These are phyloP conservation scores for Dolomedes plantarius DNA, from an alignment of 2,888 invertebrate genomes.

Conservation along the genomic window DNA sequence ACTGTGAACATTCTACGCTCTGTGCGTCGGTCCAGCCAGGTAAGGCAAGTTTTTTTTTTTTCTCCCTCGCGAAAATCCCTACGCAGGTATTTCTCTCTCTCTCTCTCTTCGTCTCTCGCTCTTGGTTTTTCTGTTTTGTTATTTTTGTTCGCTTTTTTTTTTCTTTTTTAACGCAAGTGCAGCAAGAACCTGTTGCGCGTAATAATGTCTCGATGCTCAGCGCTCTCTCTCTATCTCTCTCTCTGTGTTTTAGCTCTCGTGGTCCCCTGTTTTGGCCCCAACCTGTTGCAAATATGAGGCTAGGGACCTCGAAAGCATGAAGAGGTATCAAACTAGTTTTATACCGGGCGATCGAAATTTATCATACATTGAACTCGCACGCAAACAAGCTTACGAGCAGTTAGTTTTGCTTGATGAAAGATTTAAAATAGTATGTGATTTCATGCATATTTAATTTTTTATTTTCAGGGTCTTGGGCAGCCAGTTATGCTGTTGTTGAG, in stretches of 20 bases:
- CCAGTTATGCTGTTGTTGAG: too few species aligned
- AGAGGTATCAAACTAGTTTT: background rate
- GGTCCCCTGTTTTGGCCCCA: background rate
- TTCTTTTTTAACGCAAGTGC: constrained; percentile 3
- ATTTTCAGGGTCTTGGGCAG: too few species aligned
- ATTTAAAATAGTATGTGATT: too few species aligned
- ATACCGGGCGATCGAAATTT: background rate
- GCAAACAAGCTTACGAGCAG: too few species aligned
- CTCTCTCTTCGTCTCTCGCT: constrained; percentile 5
- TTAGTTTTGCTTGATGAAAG: too few species aligned
- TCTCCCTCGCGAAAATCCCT: background rate
- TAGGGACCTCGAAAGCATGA: constrained; percentile 8
- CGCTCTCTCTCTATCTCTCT: too few species aligned
- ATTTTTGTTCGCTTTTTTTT: background rate
- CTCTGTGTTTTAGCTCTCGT: background rate
- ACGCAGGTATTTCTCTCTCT: constrained; percentile 27
- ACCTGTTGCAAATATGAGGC: background rate
- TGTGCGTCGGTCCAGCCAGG: constrained; percentile 20
- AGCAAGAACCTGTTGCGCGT: constrained; percentile 12
- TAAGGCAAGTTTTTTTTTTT: constrained; percentile 12
- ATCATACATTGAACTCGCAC: constrained; percentile 2
- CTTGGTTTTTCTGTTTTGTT: background rate
- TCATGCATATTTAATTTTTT: too few species aligned
- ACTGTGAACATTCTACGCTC: constrained; percentile 9
- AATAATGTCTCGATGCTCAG: background rate